Evolutionary conservation across 2,888 invertebrate genomes (phyloP), one percentile per base, ranked within the genome.

Genomic region (Temnothorax ravouxi): DNA sequence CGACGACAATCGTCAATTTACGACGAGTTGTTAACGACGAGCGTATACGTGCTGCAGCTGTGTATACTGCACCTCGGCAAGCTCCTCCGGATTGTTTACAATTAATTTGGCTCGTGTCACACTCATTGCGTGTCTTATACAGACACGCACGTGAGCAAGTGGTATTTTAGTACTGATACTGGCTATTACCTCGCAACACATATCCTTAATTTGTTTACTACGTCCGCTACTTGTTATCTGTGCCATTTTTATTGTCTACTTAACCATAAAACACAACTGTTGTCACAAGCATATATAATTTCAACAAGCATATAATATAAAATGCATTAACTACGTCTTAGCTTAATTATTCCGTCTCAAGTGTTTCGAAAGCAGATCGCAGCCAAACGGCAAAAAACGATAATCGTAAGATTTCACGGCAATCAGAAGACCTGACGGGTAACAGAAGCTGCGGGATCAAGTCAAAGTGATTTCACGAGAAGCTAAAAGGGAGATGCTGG

Each of bases 1-100:
- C 84, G 84, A 84, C 85, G 85, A 86, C 86, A 88, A 89, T 89
- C 85, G 87, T 75, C 86, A 89, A 89, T 89, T 89, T 89, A 89
- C 86, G 88, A 88, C 76, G 84, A 87, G 87, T 85, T 86, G 88
- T 89, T 89, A 88, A 84, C 86, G 83, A 86, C 82, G 74, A 62
- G 66, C 74, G 86, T 85, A 87, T 85, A 87, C 87, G 86, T 83
- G 84, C 69, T 50, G 56, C 84, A 81, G 76, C 84, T 86, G 87
- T 84, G 82, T 85, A 64, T 62, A 44, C 76, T 83, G 69, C 69
- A 69, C 56, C 81, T 75, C 69, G 59, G 79, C 54, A 82, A 77
- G 84, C 75, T 85, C 72, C 74, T 75, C 84, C 69, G 80, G 84
- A 89, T 86, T 89, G 89, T 89, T 89, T 88, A 87, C 88, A 88